Evolutionary conservation across 2,888 invertebrate species (phyloP).

Genomic region (Keiferia lycopersicella): DNA sequence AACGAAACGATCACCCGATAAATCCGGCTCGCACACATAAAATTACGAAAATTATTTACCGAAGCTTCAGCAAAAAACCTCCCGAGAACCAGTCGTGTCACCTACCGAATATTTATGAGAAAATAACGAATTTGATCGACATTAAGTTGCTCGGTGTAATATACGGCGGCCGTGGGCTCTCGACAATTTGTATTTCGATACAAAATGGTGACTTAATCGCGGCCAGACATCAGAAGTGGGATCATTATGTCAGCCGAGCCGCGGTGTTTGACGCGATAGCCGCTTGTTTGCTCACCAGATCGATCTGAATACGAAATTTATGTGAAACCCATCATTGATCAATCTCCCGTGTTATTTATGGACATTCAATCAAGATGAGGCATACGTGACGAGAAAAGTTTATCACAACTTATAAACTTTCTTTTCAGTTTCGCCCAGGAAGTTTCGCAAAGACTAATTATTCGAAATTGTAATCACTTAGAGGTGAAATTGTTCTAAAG

Average conservation of each 20-base stretch:
- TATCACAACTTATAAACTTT: not conserved
- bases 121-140: conserved; percentile 40
- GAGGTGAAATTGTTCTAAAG: conserved; percentile 62
- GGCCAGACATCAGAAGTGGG: conserved; percentile 41
- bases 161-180: conserved; percentile 33
- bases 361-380: conserved; percentile 23
- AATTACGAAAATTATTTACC: conserved; percentile 40
- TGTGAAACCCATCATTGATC: conserved; percentile 36
- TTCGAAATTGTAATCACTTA: conserved; percentile 48
- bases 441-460: conserved; percentile 8
- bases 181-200: conserved; percentile 47
- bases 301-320: conserved; percentile 57
- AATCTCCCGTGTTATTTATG: conserved; percentile 27
- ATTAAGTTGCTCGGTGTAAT: conserved; percentile 29
- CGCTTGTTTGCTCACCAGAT: conserved; percentile 55
- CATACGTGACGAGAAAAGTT: conserved; percentile 21
- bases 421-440: conserved; percentile 15
- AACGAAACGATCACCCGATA: conserved; percentile 28
- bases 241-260: conserved; percentile 46
- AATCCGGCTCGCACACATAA: conserved; percentile 38
- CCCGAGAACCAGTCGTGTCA: conserved; percentile 43
- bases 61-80: conserved; percentile 46
- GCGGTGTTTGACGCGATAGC: conserved; percentile 48
- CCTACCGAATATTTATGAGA: conserved; percentile 50
- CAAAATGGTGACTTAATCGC: conserved; percentile 49